phyloP scores from a whole-genome alignment of 37 sponge, comb jelly and placozoan genomes.

The Corticium candelabrum region DNA sequence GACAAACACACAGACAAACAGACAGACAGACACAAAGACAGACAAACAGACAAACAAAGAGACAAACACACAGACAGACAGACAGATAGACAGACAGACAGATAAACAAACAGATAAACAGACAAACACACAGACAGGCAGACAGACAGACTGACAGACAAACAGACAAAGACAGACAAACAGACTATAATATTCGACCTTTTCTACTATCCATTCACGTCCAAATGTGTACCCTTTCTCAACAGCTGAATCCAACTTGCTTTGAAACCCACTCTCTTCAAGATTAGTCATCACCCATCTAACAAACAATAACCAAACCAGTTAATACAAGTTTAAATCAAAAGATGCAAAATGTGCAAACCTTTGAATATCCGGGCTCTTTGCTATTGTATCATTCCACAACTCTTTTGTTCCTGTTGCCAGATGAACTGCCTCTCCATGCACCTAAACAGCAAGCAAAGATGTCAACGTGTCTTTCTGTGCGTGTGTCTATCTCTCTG shows the following conservation, averaged over 20 bases:
- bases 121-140: too few species aligned
- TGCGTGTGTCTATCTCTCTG: too few species aligned
- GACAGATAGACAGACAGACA: too few species aligned
- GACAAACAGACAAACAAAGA: too few species aligned
- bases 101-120: too few species aligned
- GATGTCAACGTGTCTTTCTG: too few species aligned
- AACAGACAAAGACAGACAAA: too few species aligned
- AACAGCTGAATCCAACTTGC: conserved; percentile 24
- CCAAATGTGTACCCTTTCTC: conserved; percentile 35
- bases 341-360: not conserved
- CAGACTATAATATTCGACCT: conserved; percentile 40
- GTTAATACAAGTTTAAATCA: not conserved
- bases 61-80: too few species aligned
- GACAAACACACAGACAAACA: too few species aligned
- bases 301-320: too few species aligned
- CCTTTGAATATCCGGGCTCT: conserved; percentile 21
- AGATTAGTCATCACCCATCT: conserved; percentile 15
- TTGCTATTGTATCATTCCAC: conserved; percentile 32
- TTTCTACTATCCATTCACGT: conserved; percentile 34
- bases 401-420: conserved; percentile 13
- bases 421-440: conserved; percentile 39
- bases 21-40: too few species aligned
- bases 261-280: not conserved
- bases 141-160: too few species aligned
- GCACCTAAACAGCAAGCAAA: conserved; percentile 37